Conservation (phyloP, 2,113 vertebrate species). For the Sterrhoptilus dennistouni region DNA sequence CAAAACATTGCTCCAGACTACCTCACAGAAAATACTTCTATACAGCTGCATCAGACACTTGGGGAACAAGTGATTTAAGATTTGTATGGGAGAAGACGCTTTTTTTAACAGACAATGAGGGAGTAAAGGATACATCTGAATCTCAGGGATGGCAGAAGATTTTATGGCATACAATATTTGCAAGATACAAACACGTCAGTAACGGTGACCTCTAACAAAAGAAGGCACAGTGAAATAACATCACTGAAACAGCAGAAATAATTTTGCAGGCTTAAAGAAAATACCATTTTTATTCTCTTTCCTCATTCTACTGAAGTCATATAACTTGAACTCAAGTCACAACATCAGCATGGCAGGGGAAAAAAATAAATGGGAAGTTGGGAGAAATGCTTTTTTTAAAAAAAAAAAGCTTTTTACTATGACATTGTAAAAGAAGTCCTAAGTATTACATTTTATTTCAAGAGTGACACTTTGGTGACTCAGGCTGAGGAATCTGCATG, state of each 20-base stretch:
- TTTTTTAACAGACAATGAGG: neutral
- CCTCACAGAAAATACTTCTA: neutral
- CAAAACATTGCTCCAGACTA: neutral
- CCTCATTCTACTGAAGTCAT: neutral
- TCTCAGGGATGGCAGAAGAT: neutral
- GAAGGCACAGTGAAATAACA: neutral
- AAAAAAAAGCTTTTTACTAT: neutral
- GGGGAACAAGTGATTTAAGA: neutral
- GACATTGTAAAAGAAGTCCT: neutral
- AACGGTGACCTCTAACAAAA: neutral
- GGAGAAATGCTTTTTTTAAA: neutral
- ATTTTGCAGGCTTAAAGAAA: neutral
- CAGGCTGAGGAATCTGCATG: neutral
- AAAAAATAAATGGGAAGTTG: neutral
- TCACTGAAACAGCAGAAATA: conserved; percentile 8
- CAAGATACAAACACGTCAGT: neutral
- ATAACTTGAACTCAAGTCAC: neutral
- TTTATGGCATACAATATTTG: neutral
- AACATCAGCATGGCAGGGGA: neutral
- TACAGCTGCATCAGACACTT: conserved; percentile 4
- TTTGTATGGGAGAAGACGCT: neutral
- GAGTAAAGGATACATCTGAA: neutral
- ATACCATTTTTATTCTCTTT: neutral
- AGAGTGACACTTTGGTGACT: neutral
- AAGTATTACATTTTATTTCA: neutral